Evolutionary conservation across 2,113 vertebrate species (phyloP).

Genomic region (Gracilinanus agilis): DNA sequence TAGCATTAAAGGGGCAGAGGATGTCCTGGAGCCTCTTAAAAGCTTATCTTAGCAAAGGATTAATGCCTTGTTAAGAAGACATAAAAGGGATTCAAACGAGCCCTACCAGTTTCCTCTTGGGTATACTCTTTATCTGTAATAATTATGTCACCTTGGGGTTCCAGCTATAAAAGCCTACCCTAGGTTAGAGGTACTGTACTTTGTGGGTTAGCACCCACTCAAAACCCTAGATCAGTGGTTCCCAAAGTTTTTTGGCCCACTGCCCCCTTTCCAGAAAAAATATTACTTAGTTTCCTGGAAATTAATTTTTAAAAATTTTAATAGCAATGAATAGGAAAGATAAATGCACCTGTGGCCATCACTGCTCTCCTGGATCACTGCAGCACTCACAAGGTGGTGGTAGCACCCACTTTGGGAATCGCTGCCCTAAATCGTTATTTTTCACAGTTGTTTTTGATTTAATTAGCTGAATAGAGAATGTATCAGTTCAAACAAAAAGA

Average conservation of each 20-base stretch:
- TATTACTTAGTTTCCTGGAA: too few species aligned
- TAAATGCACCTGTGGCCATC: too few species aligned
- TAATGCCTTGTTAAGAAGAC: background rate
- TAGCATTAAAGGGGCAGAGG: background rate
- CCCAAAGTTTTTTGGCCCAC: too few species aligned
- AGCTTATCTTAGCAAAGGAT: background rate
- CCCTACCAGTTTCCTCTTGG: background rate
- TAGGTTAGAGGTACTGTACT: background rate
- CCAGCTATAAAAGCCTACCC: background rate
- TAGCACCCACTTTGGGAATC: too few species aligned
- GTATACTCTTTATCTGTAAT: background rate
- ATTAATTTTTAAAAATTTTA: too few species aligned
- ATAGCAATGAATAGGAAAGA: too few species aligned
- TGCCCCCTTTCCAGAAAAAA: too few species aligned
- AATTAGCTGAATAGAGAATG: background rate
- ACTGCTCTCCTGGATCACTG: too few species aligned
- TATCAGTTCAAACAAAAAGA: background rate
- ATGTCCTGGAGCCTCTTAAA: background rate
- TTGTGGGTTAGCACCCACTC: background rate
- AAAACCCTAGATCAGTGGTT: background rate
- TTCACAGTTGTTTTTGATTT: background rate
- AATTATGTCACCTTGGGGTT: background rate
- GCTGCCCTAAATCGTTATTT: background rate
- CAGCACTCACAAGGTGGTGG: too few species aligned
- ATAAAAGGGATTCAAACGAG: background rate